Conservation (phyloP, 2,113 vertebrate species). For the Tympanuchus pallidicinctus region DNA sequence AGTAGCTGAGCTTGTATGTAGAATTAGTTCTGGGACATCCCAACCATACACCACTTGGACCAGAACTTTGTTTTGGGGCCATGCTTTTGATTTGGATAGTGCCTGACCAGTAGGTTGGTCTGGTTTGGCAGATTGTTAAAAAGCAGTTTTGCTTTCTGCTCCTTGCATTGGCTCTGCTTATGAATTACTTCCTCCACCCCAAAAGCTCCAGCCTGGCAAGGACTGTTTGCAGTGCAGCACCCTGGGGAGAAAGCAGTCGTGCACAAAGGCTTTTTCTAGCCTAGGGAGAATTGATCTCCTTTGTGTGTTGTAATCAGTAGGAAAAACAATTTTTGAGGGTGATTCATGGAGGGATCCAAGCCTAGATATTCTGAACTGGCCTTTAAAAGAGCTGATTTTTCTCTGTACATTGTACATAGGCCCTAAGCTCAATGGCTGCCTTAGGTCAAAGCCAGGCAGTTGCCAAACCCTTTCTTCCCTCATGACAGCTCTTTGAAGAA, state of each 20-base stretch:
- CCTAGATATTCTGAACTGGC: background rate
- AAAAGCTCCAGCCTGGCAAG: background rate
- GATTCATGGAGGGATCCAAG: background rate
- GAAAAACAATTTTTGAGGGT: background rate
- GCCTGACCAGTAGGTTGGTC: background rate
- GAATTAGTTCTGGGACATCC: background rate
- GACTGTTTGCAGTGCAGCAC: background rate
- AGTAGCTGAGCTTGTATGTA: background rate
- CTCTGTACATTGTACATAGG: background rate
- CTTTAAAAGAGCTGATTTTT: background rate
- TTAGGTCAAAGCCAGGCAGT: background rate
- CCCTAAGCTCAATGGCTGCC: accelerated
- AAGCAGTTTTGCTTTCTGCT: background rate
- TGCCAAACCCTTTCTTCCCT: background rate
- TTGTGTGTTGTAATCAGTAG: background rate
- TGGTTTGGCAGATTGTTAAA: background rate
- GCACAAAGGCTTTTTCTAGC: background rate
- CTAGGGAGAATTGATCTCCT: background rate
- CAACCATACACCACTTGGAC: background rate
- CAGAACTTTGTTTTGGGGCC: background rate
- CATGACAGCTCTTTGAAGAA: background rate
- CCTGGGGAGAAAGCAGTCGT: background rate
- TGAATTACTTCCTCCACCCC: background rate
- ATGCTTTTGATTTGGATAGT: background rate
- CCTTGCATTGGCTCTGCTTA: background rate